Percentiles rank a stretch among this genome's conserved stretches.
Conservation (phyloP, 2,797 vertebrate species). For the Mareca penelope region DNA sequence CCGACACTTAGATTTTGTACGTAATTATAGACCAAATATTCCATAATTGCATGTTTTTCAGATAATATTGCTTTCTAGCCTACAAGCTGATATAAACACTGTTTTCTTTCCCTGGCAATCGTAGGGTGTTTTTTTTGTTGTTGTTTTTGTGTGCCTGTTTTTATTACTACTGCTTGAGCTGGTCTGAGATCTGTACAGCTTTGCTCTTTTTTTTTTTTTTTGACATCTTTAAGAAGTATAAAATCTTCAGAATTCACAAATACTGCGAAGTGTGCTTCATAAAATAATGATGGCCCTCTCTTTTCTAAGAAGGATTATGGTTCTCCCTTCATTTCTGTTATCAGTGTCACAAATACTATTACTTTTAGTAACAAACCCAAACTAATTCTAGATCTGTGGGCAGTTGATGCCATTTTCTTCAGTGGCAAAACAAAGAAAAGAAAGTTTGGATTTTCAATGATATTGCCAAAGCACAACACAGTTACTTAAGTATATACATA, state of each 20-base stretch:
- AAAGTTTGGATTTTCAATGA: neutral
- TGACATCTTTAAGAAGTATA: neutral
- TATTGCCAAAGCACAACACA: neutral
- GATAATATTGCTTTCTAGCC: constrained; percentile 15
- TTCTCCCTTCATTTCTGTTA: neutral
- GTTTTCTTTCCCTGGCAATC: constrained; percentile 26
- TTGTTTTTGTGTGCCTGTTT: neutral
- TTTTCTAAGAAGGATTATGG: neutral
- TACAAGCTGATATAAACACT: neutral
- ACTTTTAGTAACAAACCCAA: neutral
- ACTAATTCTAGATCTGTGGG: neutral
- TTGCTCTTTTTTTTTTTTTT: neutral
- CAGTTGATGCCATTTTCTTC: neutral
- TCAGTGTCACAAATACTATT: neutral
- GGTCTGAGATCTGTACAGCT: neutral
- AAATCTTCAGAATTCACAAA: neutral
- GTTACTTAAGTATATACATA: neutral
- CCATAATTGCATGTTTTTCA: constrained; percentile 12
- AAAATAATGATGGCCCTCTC: neutral
- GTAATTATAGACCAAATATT: constrained; percentile 22
- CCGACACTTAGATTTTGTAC: neutral
- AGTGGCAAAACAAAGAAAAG: neutral
- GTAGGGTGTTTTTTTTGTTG: neutral
- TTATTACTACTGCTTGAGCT: neutral
- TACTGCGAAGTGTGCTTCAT: neutral